Conservation (phyloP, 2,797 vertebrate genomes). For the Acipenser ruthenus region DNA sequence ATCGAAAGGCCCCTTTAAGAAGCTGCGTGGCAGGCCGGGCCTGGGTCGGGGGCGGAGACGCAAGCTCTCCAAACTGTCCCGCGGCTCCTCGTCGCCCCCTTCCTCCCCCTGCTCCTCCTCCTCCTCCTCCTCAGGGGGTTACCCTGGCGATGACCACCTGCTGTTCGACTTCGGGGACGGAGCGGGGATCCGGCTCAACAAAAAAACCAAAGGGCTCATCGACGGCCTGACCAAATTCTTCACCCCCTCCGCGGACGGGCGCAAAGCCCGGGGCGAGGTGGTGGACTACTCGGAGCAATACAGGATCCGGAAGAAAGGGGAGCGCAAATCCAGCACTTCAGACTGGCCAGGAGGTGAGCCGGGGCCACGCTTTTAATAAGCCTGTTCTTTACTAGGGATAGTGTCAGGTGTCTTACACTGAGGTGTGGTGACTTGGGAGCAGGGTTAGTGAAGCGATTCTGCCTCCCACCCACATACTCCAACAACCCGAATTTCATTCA, state of each 20-base stretch:
- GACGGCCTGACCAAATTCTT: constrained; percentile 98
- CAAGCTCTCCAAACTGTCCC: constrained; percentile 35
- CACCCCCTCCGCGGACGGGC: constrained; percentile 92
- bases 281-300: constrained; percentile 96
- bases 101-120: constrained; percentile 36
- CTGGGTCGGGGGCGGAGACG: constrained; percentile 82
- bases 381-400: not conserved
- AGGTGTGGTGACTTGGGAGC: not conserved
- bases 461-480: no score
- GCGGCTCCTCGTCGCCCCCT: constrained; percentile 47
- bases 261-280: constrained; percentile 90
- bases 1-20: constrained; percentile 82
- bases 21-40: constrained; percentile 71
- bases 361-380: not conserved
- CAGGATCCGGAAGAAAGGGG: constrained; percentile 86
- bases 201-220: constrained; percentile 98
- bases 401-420: not conserved
- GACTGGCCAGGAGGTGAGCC: constrained; percentile 76
- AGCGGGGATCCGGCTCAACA: constrained; percentile 82
- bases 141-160: constrained; percentile 66
- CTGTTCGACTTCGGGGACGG: constrained; percentile 80
- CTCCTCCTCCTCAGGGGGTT: constrained; percentile 77
- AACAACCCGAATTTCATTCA: no score
- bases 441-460: no score
- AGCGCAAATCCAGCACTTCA: constrained; percentile 81